Evolutionary conservation across 2,888 invertebrate genomes (phyloP).

Genomic region (Chalcosyrphus nemorum): DNA sequence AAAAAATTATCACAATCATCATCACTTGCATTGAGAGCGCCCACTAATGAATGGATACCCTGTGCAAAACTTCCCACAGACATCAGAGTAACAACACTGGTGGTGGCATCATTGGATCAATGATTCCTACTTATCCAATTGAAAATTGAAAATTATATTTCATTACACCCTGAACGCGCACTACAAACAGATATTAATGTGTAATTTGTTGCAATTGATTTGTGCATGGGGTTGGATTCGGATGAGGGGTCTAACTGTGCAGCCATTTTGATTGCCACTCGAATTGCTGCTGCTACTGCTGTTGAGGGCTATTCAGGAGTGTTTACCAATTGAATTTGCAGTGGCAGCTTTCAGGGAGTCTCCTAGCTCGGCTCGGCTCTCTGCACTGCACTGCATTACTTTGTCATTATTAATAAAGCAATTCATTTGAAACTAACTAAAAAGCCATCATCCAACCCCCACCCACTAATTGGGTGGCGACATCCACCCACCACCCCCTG

Average conservation of each 20-base stretch:
- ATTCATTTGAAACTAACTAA: constrained; percentile 44
- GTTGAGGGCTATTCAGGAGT: neutral
- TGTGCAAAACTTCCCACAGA: too few relatives aligned
- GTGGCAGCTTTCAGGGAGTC: neutral
- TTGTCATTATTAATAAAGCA: constrained; percentile 64
- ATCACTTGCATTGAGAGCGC: neutral
- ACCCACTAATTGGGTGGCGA: too few relatives aligned
- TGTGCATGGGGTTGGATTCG: neutral
- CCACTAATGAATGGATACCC: neutral
- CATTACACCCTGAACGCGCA: constrained; percentile 14
- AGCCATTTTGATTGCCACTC: constrained; percentile 41
- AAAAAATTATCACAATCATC: neutral
- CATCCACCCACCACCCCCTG: neutral
- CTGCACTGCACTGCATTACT: constrained; percentile 36
- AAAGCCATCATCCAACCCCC: constrained; percentile 7
- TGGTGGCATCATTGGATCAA: constrained; percentile 19
- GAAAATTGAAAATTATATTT: constrained; percentile 49
- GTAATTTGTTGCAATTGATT: constrained; percentile 48
- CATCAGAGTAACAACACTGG: too few relatives aligned
- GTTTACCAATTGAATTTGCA: constrained; percentile 47
- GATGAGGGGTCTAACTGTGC: neutral
- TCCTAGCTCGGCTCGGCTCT: too few relatives aligned
- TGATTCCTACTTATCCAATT: constrained; percentile 43
- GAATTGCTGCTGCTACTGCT: neutral
- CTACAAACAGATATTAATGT: constrained; percentile 33